A percentile compares a stretch with the other conserved stretches of the same genome.
phyloP scores from a whole-genome alignment of 2,113 vertebrate genomes.

The Hymenochirus boettgeri region DNA sequence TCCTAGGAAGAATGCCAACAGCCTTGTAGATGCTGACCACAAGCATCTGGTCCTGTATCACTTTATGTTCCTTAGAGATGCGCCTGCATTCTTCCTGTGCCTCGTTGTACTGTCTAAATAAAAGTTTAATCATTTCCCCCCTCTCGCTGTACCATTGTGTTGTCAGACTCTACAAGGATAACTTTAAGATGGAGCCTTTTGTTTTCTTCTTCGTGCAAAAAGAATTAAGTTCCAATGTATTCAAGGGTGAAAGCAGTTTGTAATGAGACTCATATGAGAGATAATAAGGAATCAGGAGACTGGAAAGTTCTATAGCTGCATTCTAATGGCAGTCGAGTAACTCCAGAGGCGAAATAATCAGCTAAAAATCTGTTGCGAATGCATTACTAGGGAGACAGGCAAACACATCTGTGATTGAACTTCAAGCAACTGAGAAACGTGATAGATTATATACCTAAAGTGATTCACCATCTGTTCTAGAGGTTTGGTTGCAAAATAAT shows the following conservation, averaged over 20 bases:
- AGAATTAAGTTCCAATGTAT: not conserved
- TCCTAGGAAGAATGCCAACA: too few species aligned
- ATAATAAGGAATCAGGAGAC: constrained; percentile 29
- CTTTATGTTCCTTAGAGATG: too few species aligned
- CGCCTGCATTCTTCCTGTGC: too few species aligned
- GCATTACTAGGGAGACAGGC: constrained; percentile 30
- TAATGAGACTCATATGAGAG: constrained; percentile 17
- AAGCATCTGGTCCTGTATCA: too few species aligned
- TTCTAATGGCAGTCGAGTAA: constrained; percentile 26
- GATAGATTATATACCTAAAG: constrained; percentile 39
- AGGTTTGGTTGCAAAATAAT: constrained; percentile 29
- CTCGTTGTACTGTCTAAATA: too few species aligned
- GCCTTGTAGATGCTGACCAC: too few species aligned
- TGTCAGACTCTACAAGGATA: not conserved
- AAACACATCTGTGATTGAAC: constrained; percentile 41
- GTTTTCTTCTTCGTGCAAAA: not conserved
- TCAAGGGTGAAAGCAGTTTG: constrained; percentile 3
- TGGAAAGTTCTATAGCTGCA: constrained; percentile 22
- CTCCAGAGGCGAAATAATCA: constrained; percentile 38
- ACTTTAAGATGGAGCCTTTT: not conserved
- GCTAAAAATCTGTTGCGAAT: constrained; percentile 29
- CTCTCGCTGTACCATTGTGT: too few species aligned
- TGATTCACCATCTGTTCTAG: constrained; percentile 34
- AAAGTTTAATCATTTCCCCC: too few species aligned
- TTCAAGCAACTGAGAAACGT: constrained; percentile 35